phyloP scores from a whole-genome alignment of 2,797 vertebrate species.

The Cryptoblepharus egeriae region DNA sequence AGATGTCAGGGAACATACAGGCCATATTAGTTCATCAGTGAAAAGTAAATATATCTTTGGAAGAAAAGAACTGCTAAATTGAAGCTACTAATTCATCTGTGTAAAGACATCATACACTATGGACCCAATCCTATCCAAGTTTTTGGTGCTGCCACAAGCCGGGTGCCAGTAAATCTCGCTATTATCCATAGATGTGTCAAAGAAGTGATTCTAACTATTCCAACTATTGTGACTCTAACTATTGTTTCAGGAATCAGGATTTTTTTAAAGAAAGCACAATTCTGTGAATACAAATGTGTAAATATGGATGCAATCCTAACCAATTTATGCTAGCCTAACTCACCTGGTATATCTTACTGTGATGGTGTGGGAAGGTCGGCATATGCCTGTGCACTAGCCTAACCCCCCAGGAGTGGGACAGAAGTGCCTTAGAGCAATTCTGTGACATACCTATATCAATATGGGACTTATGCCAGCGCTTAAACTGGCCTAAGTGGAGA shows the following conservation, averaged over 20 bases:
- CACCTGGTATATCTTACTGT: too few relatives aligned
- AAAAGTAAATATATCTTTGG: neutral
- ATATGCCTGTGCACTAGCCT: too few relatives aligned
- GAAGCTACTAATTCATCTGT: neutral
- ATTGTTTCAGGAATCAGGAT: neutral
- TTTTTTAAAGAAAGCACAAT: neutral
- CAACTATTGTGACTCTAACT: neutral
- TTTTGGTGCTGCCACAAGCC: too few relatives aligned
- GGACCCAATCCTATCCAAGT: neutral
- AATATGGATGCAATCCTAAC: too few relatives aligned
- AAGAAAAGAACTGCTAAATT: conserved; percentile 19
- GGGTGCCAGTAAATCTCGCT: neutral
- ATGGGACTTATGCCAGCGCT: too few relatives aligned
- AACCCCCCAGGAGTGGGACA: too few relatives aligned
- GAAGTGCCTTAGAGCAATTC: too few relatives aligned
- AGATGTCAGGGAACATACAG: neutral
- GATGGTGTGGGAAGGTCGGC: too few relatives aligned
- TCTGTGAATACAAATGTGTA: neutral
- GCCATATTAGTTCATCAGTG: conserved; percentile 9
- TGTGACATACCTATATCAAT: too few relatives aligned
- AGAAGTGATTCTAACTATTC: neutral
- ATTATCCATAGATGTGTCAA: neutral
- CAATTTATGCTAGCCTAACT: too few relatives aligned
- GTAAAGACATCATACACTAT: neutral
- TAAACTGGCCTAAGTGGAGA: too few relatives aligned